Base-by-base conservation (phyloP, 2,888 invertebrate genomes). In the Drosophila picticornis region DNA sequence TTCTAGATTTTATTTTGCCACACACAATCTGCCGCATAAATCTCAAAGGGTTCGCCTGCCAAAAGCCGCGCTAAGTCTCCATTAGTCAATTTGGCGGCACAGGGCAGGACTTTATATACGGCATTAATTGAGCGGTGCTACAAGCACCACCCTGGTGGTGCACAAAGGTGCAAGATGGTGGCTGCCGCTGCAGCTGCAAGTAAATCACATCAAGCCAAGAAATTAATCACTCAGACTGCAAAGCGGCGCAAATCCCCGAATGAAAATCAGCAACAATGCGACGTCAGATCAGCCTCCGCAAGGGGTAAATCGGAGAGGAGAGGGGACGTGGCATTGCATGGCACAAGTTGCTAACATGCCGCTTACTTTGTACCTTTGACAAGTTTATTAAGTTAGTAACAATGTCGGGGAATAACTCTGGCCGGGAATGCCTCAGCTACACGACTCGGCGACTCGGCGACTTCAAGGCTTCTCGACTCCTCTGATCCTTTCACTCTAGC, bases 131-230 rank as follows among this genome's bases (percentile, higher is more conserved):
- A 70, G 63, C 50, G 62, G 19, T 62, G 29, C 36, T 56, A 40
- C 51, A 27, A 19, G 52, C 43, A 34, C 22, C 40, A 53, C 29
- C 46, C 25, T 38, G 40, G 22, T 27, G 55, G 22, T 27, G 48
- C 53, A 22, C 7, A 29, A 51, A 16, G 34, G 43, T 46, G 36
- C 56, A 34, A 38, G 55, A 25, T 34, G 56, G 40, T 57, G 70
- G 55, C 46, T 22, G 51, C 55, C 16, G 62, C n/a, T 64, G 77
- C 65, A 70, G 72, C 5, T 58, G 70, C 66, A 78, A 85, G 75
- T 86, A 89, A 89, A 87, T 87, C 89, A 87, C 89, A 82, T 88
- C 89, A 82, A 86, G 88, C 73, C 75, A 75, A 80, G 83, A 84
- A 87, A 87, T 87, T 87, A 87, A 87, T 87, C 86, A 87, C 89